A percentile compares a stretch with the other conserved stretches of the same genome.
Conservation (phyloP, 92 coral and sea anemone species). For the Bergia puertoricense region DNA sequence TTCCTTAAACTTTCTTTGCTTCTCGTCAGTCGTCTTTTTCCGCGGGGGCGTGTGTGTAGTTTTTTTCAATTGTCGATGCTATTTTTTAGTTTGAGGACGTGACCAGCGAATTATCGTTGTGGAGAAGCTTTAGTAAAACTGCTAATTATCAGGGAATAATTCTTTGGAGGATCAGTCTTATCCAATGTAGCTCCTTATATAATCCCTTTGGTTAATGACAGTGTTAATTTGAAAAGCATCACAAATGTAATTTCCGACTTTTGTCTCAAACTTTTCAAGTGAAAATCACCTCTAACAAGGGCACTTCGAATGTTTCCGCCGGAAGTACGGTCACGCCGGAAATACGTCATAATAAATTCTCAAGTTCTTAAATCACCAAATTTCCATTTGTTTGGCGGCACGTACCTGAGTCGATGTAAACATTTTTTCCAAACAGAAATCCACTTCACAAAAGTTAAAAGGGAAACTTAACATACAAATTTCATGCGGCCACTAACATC, state of each 20-base stretch:
- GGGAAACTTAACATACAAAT: not conserved
- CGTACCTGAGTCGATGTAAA: constrained; percentile 18
- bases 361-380: constrained; percentile 31
- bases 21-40: not conserved
- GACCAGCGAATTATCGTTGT: not conserved
- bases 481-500: not conserved
- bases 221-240: constrained; percentile 43
- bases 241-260: constrained; percentile 49
- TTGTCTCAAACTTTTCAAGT: constrained; percentile 20
- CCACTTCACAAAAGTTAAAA: not conserved
- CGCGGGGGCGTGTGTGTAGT: constrained; percentile 17
- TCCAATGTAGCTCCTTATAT: not conserved
- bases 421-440: not conserved
- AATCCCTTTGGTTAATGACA: constrained; percentile 39
- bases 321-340: constrained; percentile 40
- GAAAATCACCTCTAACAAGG: constrained; percentile 30
- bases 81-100: not conserved
- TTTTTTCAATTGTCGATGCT: not conserved
- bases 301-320: constrained; percentile 18
- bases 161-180: not conserved
- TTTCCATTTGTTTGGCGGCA: constrained; percentile 33
- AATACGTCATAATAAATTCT: constrained; percentile 34
- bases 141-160: no score
- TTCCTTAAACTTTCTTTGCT: not conserved
- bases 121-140: not conserved